Conservation (phyloP, 2,797 vertebrate genomes). For the Tapirus indicus region DNA sequence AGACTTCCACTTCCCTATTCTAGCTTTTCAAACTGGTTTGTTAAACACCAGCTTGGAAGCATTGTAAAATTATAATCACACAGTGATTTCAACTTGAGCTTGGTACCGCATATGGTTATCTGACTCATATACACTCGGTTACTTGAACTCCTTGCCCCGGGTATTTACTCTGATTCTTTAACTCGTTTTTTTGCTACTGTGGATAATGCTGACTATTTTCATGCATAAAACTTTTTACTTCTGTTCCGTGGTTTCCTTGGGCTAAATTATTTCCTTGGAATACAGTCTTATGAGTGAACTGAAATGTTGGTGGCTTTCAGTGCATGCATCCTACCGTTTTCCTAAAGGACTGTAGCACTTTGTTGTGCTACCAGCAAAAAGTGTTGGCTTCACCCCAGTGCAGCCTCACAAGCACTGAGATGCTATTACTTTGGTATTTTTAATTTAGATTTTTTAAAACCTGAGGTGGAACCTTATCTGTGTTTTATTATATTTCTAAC, state of each 20-base stretch:
- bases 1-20: neutral
- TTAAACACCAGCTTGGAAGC: neutral
- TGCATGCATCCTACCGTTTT: rapidly evolving
- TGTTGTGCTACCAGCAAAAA: neutral
- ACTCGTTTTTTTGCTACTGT: neutral
- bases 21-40: neutral
- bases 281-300: neutral
- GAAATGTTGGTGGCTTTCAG: neutral
- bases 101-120: rapidly evolving
- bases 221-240: constrained; percentile 19
- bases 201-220: neutral
- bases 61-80: neutral
- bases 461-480: neutral
- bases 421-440: neutral
- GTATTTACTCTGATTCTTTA: neutral
- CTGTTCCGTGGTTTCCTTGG: neutral
- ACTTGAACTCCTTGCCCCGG: neutral
- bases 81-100: neutral
- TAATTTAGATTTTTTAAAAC: neutral
- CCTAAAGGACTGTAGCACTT: rapidly evolving
- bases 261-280: neutral
- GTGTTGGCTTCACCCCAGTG: neutral
- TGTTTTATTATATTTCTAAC: neutral
- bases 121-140: neutral
- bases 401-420: neutral